Evolutionary conservation across 2,797 vertebrate genomes (phyloP).

Genomic region (Rhynchotus rufescens): DNA sequence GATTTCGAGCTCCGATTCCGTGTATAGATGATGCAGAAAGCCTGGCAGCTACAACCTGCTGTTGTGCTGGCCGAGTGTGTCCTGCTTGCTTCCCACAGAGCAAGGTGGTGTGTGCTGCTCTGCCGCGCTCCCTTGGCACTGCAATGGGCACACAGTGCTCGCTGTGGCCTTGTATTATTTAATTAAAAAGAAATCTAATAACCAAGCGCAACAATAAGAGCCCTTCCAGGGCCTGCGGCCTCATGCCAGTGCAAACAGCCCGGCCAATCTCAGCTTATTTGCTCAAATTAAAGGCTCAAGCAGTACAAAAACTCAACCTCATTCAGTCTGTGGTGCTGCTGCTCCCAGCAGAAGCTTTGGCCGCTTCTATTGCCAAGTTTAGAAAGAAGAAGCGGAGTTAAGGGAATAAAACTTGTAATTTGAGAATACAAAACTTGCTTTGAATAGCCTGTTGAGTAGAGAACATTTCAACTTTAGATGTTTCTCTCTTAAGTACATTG

Average conservation of each 20-base stretch:
- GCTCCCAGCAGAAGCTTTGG: not conserved
- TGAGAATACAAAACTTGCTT: accelerated
- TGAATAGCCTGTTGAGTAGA: not conserved
- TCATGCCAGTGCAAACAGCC: not conserved
- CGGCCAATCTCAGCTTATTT: not conserved
- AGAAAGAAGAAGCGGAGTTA: not conserved
- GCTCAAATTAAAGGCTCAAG: not conserved
- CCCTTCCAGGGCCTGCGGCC: not conserved
- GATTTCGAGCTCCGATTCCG: constrained; percentile 14
- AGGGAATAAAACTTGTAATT: not conserved
- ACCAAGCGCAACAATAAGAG: not conserved
- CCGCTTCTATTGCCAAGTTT: not conserved
- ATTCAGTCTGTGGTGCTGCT: not conserved
- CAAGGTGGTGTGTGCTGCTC: not conserved
- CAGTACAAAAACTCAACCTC: not conserved
- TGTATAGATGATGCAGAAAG: constrained; percentile 31
- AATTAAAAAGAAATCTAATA: constrained; percentile 41
- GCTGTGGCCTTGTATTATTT: not conserved
- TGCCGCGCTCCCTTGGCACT: not conserved
- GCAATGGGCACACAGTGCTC: not conserved
- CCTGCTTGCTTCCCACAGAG: constrained; percentile 7
- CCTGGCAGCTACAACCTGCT: not conserved
- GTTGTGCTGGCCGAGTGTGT: not conserved
- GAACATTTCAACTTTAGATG: not conserved
- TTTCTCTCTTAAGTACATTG: not conserved